A percentile compares a stretch with the other conserved stretches of the same genome.
Evolutionary conservation across 2,888 invertebrate species (phyloP).

Genomic region (Limnephilus rhombicus): DNA sequence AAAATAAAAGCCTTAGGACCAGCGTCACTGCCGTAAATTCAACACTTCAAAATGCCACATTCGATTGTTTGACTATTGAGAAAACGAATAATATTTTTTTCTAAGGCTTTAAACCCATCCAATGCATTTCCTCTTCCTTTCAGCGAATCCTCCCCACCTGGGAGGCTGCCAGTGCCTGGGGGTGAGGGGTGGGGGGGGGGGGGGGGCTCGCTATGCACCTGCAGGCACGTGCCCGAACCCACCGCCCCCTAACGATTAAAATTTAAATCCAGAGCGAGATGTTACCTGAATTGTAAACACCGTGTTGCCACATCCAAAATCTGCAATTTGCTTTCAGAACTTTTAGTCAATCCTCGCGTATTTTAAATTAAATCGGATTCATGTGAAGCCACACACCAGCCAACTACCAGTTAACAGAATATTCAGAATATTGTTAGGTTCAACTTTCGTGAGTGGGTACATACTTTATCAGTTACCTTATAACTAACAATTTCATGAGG

Average conservation of each 20-base stretch:
- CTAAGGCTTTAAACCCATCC: not conserved
- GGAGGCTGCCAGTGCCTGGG: not conserved
- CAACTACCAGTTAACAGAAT: not conserved
- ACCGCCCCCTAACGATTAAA: constrained; percentile 40
- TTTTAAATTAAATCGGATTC: constrained; percentile 1
- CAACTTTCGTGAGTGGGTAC: not conserved
- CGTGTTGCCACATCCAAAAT: constrained; percentile 16
- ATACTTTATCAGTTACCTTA: not conserved
- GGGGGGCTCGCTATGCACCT: constrained; percentile 2
- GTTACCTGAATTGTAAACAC: constrained; percentile 49
- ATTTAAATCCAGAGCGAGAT: constrained; percentile 48
- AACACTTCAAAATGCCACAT: not conserved
- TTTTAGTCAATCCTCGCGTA: constrained; percentile 3
- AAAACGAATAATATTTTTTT: not conserved
- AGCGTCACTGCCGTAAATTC: not conserved
- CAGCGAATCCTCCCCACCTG: not conserved
- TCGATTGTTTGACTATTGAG: not conserved
- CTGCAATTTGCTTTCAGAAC: constrained; percentile 29
- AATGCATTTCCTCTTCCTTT: constrained; percentile 31
- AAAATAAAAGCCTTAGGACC: not conserved
- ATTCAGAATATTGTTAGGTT: not conserved
- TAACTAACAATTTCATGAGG: not conserved
- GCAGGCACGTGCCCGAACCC: constrained; percentile 41
- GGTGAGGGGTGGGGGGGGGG: not conserved
- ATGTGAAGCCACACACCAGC: not conserved